These are phyloP conservation scores for Tribolium castaneum DNA, from an alignment of 1,140 invertebrate genomes.

Conservation along the genomic window DNA sequence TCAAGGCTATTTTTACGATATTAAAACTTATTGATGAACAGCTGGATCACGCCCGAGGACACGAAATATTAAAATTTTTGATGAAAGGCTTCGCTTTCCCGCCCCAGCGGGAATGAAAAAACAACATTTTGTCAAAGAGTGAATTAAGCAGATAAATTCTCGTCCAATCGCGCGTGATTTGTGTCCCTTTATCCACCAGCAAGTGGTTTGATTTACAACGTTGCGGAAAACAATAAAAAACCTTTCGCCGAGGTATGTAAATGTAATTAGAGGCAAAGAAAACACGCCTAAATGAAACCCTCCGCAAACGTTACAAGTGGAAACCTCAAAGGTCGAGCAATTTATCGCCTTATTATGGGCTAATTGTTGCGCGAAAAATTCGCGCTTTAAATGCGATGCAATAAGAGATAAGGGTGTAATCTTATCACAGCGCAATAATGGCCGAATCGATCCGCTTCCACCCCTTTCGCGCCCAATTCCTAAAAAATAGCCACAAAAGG, in stretches of 20 bases:
- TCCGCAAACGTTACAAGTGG: conserved; percentile 12
- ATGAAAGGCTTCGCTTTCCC: too few species aligned
- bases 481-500: not conserved
- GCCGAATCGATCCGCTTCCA: not conserved
- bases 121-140: not conserved
- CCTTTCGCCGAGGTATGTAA: not conserved
- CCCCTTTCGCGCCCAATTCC: not conserved
- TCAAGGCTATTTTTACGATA: not conserved
- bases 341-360: not conserved
- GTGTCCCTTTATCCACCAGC: not conserved
- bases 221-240: conserved; percentile 3
- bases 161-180: not conserved
- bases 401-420: conserved; percentile 37
- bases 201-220: conserved; percentile 12
- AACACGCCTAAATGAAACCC: conserved; percentile 22
- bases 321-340: not conserved
- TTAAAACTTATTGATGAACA: not conserved
- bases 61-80: not conserved
- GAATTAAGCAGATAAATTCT: conserved; percentile 6
- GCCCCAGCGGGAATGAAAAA: not conserved
- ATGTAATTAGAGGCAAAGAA: conserved; percentile 19
- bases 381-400: conserved; percentile 15
- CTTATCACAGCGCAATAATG: conserved; percentile 31
- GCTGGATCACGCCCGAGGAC: too few species aligned
- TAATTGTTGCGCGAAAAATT: not conserved